A percentile compares a stretch with the other conserved stretches of the same genome.
These are phyloP conservation scores for Ophthalmolycus amberensis DNA, from an alignment of 2,113 vertebrate species.

Conservation along the genomic window DNA sequence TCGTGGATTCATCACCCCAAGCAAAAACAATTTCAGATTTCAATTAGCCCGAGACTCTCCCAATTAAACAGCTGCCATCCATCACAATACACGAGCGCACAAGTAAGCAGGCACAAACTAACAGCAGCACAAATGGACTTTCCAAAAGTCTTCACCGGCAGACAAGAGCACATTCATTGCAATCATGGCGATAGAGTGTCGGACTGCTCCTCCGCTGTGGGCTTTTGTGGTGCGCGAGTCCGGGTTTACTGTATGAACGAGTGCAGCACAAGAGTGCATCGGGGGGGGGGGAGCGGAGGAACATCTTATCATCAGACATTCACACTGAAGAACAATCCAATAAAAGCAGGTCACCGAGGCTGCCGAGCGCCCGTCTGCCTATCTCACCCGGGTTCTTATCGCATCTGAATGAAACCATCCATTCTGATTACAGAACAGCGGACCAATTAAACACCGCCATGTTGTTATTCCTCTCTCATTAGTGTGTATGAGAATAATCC, in stretches of 20 bases:
- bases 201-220: background rate
- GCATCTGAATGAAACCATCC: conserved; percentile 73
- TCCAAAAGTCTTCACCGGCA: conserved; percentile 1
- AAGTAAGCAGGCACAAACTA: conserved; percentile 41
- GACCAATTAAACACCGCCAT: conserved; percentile 73
- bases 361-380: conserved; percentile 36
- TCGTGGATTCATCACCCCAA: conserved; percentile 1
- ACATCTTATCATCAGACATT: conserved; percentile 43
- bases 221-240: conserved; percentile 12
- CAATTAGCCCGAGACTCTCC: conserved; percentile 34
- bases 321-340: conserved; percentile 67
- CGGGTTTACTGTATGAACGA: conserved; percentile 46
- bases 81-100: conserved; percentile 23
- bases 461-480: conserved; percentile 76
- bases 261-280: conserved; percentile 30
- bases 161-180: conserved; percentile 30
- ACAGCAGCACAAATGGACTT: conserved; percentile 31
- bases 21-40: conserved; percentile 29
- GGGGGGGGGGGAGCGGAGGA: background rate
- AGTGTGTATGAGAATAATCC: conserved; percentile 57
- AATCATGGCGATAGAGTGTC: conserved; percentile 29
- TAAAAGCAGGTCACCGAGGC: conserved; percentile 63
- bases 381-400: conserved; percentile 60
- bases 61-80: conserved; percentile 39
- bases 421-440: conserved; percentile 67